Base-by-base conservation (phyloP, 2,888 invertebrate species). In the Synanthedon vespiformis region DNA sequence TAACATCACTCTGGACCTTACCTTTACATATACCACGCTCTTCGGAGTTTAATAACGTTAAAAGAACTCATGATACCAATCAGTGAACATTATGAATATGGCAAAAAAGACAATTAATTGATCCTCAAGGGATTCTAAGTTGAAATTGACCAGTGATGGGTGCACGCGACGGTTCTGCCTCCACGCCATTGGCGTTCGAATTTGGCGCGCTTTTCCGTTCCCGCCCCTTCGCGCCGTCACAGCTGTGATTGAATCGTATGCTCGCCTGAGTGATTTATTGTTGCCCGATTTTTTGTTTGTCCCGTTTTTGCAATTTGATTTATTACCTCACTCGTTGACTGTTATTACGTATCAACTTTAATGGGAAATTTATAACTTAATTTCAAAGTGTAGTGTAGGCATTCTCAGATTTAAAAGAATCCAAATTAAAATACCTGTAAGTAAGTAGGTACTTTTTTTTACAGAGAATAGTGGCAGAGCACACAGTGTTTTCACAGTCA, bases 191-290 rank as follows among this genome's bases (percentile, higher is more conserved):
- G 87, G 86, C 74, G 78, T 81, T 81, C 67, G 66, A 77, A 77
- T 80, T 84, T 84, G 74, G 77, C 84, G 85, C 84, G 82, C 77
- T 80, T 85, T 83, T 81, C 78, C 69, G 61, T 83, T 77, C 64
- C 76, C 83, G 86, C 85, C 86, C 85, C 86, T 77, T 71, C 67
- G 62, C 58, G 62, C 48, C 74, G 72, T 80, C 18, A 81, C 86
- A 84, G 85, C 78, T 80, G 80, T 81, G 82, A 84, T 81, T 83
- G 81, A 84, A 82, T 80, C 76, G 75, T 67, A 67, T 68, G 60
- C 68, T 67, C 68, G 70, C 60, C 61, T 73, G 77, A 80, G 68
- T 87, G 84, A 87, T 86, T 85, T 85, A 86, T 84, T 75, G 67
- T 65, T 54, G 59, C 60, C 61, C 64, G 62, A 66, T 71, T 72